phyloP scores from a whole-genome alignment of 2,888 invertebrate genomes.

The Acanthosepion pharaonis region DNA sequence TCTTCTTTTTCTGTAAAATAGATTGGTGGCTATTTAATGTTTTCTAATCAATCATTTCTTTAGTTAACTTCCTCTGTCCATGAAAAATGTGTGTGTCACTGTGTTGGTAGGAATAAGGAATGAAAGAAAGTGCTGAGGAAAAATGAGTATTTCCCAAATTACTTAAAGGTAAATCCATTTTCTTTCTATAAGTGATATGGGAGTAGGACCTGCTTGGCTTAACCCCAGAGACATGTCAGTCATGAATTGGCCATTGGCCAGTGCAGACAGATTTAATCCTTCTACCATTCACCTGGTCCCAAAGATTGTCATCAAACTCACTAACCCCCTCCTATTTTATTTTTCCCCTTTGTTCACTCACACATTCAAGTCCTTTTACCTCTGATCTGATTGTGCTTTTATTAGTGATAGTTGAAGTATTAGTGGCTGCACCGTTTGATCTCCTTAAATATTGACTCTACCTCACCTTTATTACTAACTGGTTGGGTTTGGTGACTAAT shows the following conservation, averaged over 20 bases:
- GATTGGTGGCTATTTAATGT: not conserved
- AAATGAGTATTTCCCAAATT: conserved; percentile 20
- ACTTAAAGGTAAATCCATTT: conserved; percentile 18
- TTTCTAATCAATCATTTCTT: not conserved
- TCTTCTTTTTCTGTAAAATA: not conserved
- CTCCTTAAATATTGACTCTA: conserved; percentile 15
- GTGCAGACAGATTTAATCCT: conserved; percentile 33
- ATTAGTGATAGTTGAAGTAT: not conserved
- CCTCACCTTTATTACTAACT: not conserved
- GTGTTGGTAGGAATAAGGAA: not conserved
- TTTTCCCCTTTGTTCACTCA: not conserved
- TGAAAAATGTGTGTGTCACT: too few relatives aligned
- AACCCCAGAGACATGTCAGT: conserved; percentile 23
- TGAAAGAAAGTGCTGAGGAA: not conserved
- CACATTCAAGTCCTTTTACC: not conserved
- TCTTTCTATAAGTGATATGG: too few relatives aligned
- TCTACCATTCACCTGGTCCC: not conserved
- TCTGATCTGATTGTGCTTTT: conserved; percentile 9
- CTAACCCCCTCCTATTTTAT: not conserved
- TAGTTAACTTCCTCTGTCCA: not conserved
- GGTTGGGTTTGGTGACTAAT: not conserved
- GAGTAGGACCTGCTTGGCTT: conserved; percentile 33
- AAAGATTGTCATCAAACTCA: conserved; percentile 21
- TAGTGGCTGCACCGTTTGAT: not conserved
- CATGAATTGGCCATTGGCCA: conserved; percentile 17